Base-by-base conservation (phyloP, 1,140 invertebrate species). In the Lordiphosa stackelbergi region DNA sequence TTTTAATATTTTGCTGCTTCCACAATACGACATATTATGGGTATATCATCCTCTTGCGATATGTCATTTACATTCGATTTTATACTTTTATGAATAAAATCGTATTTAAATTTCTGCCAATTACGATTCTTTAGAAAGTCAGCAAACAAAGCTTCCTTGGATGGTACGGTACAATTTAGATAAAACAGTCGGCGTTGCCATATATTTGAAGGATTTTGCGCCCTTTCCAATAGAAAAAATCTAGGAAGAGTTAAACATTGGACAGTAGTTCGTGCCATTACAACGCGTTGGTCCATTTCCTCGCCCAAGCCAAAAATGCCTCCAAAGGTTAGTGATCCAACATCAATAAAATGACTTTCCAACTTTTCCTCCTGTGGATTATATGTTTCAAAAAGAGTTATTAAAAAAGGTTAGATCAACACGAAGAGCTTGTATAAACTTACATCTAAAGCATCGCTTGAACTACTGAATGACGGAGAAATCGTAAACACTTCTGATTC, bases 181-280 rank as follows among this genome's bases (percentile, higher is more conserved):
- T 90, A 91, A n/a, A 90, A 69, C 46, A 88, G 86, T 5, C 91
- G 87, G 7, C 89, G 85, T 47, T 88, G 88, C 91, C 91, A 92
- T 24, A 92, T 89, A 59, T 91, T 91, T n/a, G 89, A 90, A 3
- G 88, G 88, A 81, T 91, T 92, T 60, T 87, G 79, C 7, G 64
- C 48, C n/a, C 89, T 88, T 40, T 90, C 87, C 2, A 89, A 61
- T 4, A 92, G 66, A 78, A 90, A 91, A 66, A 89, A 91, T 31
- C 89, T 81, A 0, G 91, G 91, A 9, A 92, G 81, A 7, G 90
- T 65, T 7, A 92, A 74, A 66, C 91, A 91, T 57, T 88, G 88
- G 5, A 89, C 88, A 4, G 78, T 84, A 4, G 85, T 88, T 28
- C 85, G 65, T 0, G 91, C 88, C 51, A 92, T 88, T 9, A 92